Evolutionary conservation across 2,888 invertebrate genomes (phyloP), one percentile per base, ranked within the genome.

Genomic region (Seladonia tumulorum): DNA sequence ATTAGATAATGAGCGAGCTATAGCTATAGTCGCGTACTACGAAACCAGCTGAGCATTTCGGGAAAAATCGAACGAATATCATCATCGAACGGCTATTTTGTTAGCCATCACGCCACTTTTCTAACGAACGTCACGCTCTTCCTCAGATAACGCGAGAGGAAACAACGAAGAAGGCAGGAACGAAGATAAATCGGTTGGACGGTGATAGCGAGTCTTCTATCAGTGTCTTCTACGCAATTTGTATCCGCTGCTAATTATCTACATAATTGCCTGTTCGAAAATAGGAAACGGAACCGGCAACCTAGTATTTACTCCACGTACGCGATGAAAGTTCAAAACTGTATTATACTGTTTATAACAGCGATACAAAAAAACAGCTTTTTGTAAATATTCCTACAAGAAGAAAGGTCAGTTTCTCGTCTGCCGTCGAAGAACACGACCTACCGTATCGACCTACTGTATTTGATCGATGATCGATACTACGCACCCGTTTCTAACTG

Each of bases 61-160:
- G 35, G 10, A 66, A 35, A 66, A 35, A 16, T 25, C 29, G 63
- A 16, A 29, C 5, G 29, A 63, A 29, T 29, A 63, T 63, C 63
- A 16, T 16, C 25, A 16, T 16, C 3, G 10, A 63, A 29, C 2
- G 1, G 10, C 35, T 10, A 35, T 66, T 66, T 66, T 66, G 18
- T 22, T 35, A 66, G 8, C 29, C 22, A 66, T 66, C 35, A 3
- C 22, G 66, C 35, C 78, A 88, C 73, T 63, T 76, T 81, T 88
- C n/a, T 73, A 47, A 25, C 57, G 14, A 49, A 81, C 77, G 77
- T 86, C 75, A 63, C 66, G 35, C 42, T 60, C 18, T 47, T 63
- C 68, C 60, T 73, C 49, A 76, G 88, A 88, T 88, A 86, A 88
- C 60, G 47, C 68, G 35, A 66, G 18, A 63, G 79, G 82, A 82